Percentiles rank a stretch among this genome's conserved stretches.
Conservation (phyloP, 1,140 invertebrate species). For the Ceratosolen fusciceps region DNA sequence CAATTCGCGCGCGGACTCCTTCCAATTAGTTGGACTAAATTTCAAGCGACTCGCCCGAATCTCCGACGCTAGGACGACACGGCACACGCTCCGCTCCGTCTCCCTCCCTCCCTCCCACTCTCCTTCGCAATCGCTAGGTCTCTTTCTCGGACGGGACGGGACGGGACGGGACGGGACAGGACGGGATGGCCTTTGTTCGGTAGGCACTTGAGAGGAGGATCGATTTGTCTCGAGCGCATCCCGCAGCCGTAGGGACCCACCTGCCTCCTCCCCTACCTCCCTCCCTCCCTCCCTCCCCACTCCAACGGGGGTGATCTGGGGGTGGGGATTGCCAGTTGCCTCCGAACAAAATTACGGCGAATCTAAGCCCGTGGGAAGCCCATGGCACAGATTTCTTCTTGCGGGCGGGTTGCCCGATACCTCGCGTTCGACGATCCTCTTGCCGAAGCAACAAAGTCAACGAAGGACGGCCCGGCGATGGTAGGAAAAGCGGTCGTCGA, state of each 20-base stretch:
- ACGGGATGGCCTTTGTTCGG: constrained; percentile 7
- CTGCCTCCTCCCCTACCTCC: background rate
- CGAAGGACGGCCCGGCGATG: background rate
- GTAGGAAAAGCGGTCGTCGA: background rate
- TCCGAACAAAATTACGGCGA: constrained; percentile 4
- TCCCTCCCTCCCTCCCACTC: background rate
- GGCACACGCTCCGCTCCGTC: background rate
- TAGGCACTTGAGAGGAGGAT: background rate
- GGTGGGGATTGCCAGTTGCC: background rate
- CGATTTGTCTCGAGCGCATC: constrained; percentile 17
- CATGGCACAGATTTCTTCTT: constrained; percentile 60
- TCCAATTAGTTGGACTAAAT: too few relatives aligned
- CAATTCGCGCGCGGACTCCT: too few relatives aligned
- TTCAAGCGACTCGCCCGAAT: too few relatives aligned
- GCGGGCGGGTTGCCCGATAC: constrained; percentile 49
- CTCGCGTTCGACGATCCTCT: background rate
- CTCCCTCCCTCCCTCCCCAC: too few relatives aligned
- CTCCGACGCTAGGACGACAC: too few relatives aligned
- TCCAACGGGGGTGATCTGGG: too few relatives aligned
- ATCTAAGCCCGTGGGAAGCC: constrained; percentile 61
- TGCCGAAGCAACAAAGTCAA: background rate
- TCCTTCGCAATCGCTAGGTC: background rate
- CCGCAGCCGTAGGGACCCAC: background rate
- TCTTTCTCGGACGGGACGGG: background rate
- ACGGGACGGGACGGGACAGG: background rate